Percentiles rank a stretch among this genome's conserved stretches.
Conservation (phyloP, 2,797 vertebrate species). For the Lates japonicus region DNA sequence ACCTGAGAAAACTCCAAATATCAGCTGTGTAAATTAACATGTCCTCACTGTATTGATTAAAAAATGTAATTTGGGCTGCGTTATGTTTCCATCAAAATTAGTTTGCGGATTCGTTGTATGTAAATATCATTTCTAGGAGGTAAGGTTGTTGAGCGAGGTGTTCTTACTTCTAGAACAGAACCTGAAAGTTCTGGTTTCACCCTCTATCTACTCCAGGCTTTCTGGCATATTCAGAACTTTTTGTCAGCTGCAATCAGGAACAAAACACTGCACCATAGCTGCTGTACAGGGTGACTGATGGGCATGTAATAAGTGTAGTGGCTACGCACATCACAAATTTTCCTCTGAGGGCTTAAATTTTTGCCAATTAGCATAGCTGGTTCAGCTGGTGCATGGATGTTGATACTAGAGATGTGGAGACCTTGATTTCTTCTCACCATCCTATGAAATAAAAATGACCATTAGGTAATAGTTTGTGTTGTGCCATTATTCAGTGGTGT, state of each 20-base stretch:
- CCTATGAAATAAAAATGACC: neutral
- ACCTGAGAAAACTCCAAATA: too few relatives aligned
- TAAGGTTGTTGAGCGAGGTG: too few relatives aligned
- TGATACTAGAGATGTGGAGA: neutral
- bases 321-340: slow-evolving; percentile 1
- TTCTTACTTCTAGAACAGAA: neutral
- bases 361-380: neutral
- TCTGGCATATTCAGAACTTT: neutral
- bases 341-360: slow-evolving; percentile 1
- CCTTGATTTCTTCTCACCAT: slow-evolving; percentile 1
- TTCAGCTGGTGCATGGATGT: slow-evolving; percentile 24
- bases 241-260: neutral
- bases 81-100: too few relatives aligned
- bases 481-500: neutral
- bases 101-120: too few relatives aligned
- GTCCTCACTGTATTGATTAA: too few relatives aligned
- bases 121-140: too few relatives aligned
- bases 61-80: too few relatives aligned
- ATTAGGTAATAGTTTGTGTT: neutral
- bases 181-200: neutral
- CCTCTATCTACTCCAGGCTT: neutral
- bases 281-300: neutral
- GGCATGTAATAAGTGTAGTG: slow-evolving; percentile 7
- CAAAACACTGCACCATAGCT: neutral
- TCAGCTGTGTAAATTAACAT: too few relatives aligned